Evolutionary conservation across 2,888 invertebrate genomes (phyloP).

Genomic region (Caenorhabditis parvicauda): DNA sequence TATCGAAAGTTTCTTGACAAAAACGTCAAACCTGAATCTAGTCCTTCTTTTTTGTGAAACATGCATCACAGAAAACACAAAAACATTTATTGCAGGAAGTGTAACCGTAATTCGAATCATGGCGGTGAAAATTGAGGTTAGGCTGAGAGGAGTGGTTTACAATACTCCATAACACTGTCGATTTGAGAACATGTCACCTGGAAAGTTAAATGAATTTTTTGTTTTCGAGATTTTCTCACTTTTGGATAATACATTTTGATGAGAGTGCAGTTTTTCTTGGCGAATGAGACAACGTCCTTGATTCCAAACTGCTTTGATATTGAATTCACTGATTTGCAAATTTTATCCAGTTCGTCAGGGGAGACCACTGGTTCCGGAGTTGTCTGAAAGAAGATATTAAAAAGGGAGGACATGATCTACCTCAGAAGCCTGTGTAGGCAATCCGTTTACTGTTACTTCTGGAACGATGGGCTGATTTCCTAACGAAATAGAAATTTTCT

Average conservation of each 20-base stretch:
- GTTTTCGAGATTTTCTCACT: conserved; percentile 11
- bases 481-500: no score
- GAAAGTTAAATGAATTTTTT: conserved; percentile 1
- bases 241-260: conserved; percentile 28
- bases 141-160: conserved; percentile 16
- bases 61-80: background rate
- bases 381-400: conserved; percentile 9
- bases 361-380: conserved; percentile 10
- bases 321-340: conserved; percentile 19
- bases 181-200: conserved; percentile 36
- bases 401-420: no score
- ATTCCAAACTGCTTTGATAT: conserved; percentile 33
- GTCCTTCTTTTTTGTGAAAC: background rate
- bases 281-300: conserved; percentile 24
- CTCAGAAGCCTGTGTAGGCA: no score
- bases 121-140: no score
- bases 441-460: no score
- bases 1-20: no score
- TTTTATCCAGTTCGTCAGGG: conserved; percentile 24
- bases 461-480: no score
- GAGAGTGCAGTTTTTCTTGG: conserved; percentile 32
- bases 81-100: no score
- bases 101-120: no score
- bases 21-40: no score
- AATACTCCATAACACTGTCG: conserved; percentile 25